Percentiles rank a stretch among this genome's conserved stretches.
Evolutionary conservation across 2,888 invertebrate species (phyloP).

Genomic region (Drosophila atripex): DNA sequence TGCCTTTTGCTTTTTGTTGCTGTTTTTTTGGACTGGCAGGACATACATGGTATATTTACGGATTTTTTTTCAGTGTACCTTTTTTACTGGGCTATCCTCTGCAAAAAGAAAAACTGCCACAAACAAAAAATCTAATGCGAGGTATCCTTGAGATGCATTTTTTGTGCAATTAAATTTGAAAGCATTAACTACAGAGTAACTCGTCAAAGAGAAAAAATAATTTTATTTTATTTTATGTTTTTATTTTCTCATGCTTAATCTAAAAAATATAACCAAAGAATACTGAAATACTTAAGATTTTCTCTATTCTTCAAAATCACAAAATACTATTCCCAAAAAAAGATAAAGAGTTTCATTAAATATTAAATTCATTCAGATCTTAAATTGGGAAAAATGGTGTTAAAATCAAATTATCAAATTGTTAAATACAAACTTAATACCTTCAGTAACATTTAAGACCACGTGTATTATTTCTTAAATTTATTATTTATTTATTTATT

Average conservation of each 20-base stretch:
- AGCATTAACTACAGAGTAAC: background rate
- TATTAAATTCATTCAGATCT: no score
- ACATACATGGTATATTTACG: conserved; percentile 21
- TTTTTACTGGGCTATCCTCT: conserved; percentile 59
- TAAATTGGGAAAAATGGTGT: no score
- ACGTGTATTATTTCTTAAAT: no score
- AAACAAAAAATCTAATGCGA: conserved; percentile 15
- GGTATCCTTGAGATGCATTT: conserved; percentile 9
- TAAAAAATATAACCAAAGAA: no score
- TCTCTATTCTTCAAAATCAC: no score
- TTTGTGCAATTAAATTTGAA: background rate
- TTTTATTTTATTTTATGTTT: background rate
- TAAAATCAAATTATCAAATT: no score
- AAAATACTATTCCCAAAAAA: no score
- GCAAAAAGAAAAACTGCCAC: conserved; percentile 41
- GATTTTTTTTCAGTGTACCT: conserved; percentile 17
- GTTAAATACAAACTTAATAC: no score
- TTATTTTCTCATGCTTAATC: background rate
- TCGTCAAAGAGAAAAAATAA: background rate
- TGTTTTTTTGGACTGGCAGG: conserved; percentile 25
- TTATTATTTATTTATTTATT: no score
- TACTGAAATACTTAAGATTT: no score
- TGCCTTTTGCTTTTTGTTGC: conserved; percentile 57
- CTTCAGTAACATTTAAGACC: no score
- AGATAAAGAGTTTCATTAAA: no score